These are phyloP conservation scores for Cordilura impudica DNA, from an alignment of 2,888 invertebrate species.

Conservation along the genomic window DNA sequence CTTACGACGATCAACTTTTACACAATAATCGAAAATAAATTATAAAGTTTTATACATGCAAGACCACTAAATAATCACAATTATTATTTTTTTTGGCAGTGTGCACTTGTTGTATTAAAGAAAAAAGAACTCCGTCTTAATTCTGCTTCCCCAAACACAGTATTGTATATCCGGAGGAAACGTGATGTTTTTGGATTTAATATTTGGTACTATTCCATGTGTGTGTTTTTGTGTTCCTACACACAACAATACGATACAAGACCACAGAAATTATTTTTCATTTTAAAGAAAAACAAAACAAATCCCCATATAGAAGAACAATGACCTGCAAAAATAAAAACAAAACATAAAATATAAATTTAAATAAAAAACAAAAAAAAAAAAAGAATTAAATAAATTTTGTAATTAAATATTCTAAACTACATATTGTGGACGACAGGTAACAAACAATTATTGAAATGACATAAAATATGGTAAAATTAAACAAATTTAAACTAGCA, in stretches of 20 bases:
- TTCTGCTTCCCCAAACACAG: slow-evolving; percentile 57
- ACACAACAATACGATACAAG: slow-evolving; percentile 56
- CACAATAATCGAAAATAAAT: slow-evolving; percentile 15
- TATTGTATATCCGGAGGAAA: slow-evolving; percentile 72
- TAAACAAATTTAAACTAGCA: slow-evolving; percentile 15
- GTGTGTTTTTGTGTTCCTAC: slow-evolving; percentile 35
- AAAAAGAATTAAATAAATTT: slow-evolving; percentile 8
- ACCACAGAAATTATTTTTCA: slow-evolving; percentile 30
- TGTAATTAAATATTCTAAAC: slow-evolving; percentile 71
- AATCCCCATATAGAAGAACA: slow-evolving; percentile 63
- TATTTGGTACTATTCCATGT: slow-evolving; percentile 39
- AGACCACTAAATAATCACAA: slow-evolving; percentile 46
- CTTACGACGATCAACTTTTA: slow-evolving; percentile 59
- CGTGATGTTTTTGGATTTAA: slow-evolving; percentile 57
- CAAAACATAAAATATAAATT: slow-evolving; percentile 53
- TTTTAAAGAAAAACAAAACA: slow-evolving; percentile 42
- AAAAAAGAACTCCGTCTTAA: slow-evolving; percentile 29
- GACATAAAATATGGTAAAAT: slow-evolving; percentile 55
- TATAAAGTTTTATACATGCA: slow-evolving; percentile 32
- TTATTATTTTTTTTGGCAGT: slow-evolving; percentile 56
- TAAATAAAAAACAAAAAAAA: neutral
- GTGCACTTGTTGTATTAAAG: slow-evolving; percentile 69
- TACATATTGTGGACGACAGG: slow-evolving; percentile 50
- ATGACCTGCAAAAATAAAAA: slow-evolving; percentile 71
- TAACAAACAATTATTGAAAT: slow-evolving; percentile 57